A percentile compares a stretch with the other conserved stretches of the same genome.
phyloP scores from a whole-genome alignment of 2,113 vertebrate species.

The Cariama cristata region DNA sequence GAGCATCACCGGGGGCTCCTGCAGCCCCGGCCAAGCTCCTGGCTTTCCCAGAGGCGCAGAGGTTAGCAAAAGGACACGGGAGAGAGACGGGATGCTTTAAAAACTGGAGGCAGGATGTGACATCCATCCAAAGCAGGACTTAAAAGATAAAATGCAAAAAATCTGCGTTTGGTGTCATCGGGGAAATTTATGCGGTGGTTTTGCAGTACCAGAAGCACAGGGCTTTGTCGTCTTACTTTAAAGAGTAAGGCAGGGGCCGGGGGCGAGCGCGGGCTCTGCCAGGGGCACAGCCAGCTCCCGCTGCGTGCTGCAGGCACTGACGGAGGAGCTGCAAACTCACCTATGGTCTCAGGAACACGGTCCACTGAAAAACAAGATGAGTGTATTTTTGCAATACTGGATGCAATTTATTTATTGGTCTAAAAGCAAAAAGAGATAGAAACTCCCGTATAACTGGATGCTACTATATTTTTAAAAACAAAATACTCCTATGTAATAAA shows the following conservation, averaged over 20 bases:
- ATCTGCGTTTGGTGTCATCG: rapidly evolving
- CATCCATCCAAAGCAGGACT: neutral
- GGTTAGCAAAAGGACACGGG: neutral
- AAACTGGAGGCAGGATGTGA: neutral
- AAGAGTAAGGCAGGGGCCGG: neutral
- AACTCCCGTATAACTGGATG: neutral
- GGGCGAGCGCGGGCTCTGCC: neutral
- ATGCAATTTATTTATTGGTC: neutral
- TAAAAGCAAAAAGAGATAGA: neutral
- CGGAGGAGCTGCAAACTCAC: rapidly evolving
- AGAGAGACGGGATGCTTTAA: neutral
- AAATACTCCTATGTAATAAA: neutral
- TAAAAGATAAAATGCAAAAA: neutral
- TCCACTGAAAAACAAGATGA: rapidly evolving
- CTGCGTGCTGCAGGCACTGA: neutral
- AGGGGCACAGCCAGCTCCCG: neutral
- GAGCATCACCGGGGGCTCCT: neutral
- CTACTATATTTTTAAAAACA: neutral
- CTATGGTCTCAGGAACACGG: neutral
- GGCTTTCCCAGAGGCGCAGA: neutral
- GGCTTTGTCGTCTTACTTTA: neutral
- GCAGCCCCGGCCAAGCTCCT: neutral
- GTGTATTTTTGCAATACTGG: neutral
- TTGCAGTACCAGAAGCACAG: neutral
- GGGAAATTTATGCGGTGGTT: neutral